A percentile compares a stretch with the other conserved stretches of the same genome.
Conservation (phyloP, 2,797 vertebrate genomes). For the Gymnothorax reevesii region DNA sequence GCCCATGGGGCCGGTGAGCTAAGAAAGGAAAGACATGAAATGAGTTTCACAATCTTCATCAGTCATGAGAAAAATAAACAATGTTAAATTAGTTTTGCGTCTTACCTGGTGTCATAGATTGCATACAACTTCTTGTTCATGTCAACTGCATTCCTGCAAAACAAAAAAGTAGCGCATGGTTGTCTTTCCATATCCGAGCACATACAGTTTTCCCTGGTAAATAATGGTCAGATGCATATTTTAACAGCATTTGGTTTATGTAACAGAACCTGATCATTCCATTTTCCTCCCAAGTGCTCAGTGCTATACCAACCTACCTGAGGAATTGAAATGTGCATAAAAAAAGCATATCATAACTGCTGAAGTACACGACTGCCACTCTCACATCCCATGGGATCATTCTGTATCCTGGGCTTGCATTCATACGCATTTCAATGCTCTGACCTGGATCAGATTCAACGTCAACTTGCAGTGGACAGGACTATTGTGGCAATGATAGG, state of each 20-base stretch:
- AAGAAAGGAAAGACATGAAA: too few species aligned
- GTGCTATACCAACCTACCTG: conserved; percentile 4
- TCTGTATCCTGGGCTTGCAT: neutral
- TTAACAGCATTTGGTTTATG: neutral
- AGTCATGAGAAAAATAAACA: too few species aligned
- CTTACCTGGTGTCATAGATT: conserved; percentile 94
- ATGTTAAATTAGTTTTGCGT: neutral
- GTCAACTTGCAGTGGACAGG: neutral
- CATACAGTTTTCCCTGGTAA: neutral
- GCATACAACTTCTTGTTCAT: conserved; percentile 90
- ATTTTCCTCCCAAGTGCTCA: neutral
- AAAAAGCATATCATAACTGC: neutral
- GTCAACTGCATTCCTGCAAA: conserved; percentile 88
- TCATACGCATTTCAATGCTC: neutral
- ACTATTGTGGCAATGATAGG: neutral
- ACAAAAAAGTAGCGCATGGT: conserved; percentile 46
- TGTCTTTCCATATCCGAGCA: conserved; percentile 15
- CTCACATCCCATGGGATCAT: neutral
- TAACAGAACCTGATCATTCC: neutral
- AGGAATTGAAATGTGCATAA: neutral
- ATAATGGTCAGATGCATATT: neutral
- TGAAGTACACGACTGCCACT: neutral
- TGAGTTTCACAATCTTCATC: too few species aligned
- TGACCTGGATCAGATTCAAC: neutral
- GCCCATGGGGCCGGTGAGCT: too few species aligned